Conservation (phyloP, 35 echinoderm and acorn worm genomes). For the Patiria miniata region DNA sequence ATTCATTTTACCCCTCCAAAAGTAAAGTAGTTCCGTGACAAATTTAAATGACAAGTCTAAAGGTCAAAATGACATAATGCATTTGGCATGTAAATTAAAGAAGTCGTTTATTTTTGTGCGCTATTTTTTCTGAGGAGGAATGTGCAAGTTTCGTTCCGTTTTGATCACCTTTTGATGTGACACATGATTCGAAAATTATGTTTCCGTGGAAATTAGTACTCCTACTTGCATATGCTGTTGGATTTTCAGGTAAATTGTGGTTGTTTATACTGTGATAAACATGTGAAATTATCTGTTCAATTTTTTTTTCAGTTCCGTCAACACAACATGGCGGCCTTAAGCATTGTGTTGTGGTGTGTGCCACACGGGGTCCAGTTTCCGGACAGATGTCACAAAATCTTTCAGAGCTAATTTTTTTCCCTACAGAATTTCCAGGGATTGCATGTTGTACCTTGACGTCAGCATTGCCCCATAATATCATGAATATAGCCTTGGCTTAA, state of each 20-base stretch:
- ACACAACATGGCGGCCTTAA: no score
- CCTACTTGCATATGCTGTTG: neutral
- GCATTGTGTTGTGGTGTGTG: neutral
- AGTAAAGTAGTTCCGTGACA: no score
- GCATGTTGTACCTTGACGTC: neutral
- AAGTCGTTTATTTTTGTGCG: no score
- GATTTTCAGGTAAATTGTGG: neutral
- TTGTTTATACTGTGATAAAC: neutral
- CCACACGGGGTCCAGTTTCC: neutral
- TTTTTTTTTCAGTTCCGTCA: neutral
- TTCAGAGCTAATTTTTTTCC: neutral
- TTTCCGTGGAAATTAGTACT: neutral
- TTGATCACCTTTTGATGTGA: neutral
- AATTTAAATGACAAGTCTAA: no score
- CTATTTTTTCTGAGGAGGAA: no score
- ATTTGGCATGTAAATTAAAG: no score
- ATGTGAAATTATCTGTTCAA: neutral
- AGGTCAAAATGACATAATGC: no score
- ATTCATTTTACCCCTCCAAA: no score
- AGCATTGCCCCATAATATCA: neutral
- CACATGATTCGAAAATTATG: neutral
- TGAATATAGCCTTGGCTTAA: neutral
- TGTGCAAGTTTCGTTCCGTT: neutral
- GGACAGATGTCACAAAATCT: neutral
- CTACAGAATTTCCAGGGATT: neutral